A percentile compares a stretch with the other conserved stretches of the same genome.
phyloP scores from a whole-genome alignment of 2,888 invertebrate species.

The Abrostola triplasia region DNA sequence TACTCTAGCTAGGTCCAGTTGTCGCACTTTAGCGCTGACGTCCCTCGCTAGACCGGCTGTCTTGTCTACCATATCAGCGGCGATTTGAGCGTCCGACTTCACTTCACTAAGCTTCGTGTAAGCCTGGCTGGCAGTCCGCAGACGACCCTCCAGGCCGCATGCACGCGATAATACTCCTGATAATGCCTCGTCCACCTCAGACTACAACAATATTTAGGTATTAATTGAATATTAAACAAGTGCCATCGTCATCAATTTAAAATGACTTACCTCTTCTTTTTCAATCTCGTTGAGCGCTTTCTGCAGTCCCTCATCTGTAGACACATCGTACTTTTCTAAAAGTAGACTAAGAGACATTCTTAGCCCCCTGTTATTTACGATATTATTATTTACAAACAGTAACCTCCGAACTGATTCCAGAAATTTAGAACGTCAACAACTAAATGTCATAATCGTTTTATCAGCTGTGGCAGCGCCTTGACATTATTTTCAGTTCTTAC shows the following conservation, averaged over 20 bases:
- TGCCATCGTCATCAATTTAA: slow-evolving; percentile 55
- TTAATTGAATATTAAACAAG: slow-evolving; percentile 20
- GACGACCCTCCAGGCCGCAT: slow-evolving; percentile 93
- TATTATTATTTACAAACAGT: slow-evolving; percentile 43
- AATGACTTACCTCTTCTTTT: slow-evolving; percentile 85
- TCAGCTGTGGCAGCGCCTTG: slow-evolving; percentile 1
- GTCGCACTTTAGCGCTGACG: slow-evolving; percentile 98
- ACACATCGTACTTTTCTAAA: slow-evolving; percentile 84
- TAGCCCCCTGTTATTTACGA: slow-evolving; percentile 8
- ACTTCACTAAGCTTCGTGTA: slow-evolving; percentile 94
- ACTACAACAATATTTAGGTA: slow-evolving; percentile 80
- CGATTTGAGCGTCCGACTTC: slow-evolving; percentile 93
- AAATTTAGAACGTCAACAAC: slow-evolving; percentile 12
- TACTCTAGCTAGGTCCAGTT: slow-evolving; percentile 97
- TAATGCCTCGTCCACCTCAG: slow-evolving; percentile 91
- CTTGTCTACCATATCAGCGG: slow-evolving; percentile 94
- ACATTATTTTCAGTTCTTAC: not conserved
- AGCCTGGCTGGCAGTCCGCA: slow-evolving; percentile 93
- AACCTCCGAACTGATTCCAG: not conserved
- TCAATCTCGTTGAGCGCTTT: slow-evolving; percentile 87
- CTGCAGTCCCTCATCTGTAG: slow-evolving; percentile 88
- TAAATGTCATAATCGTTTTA: slow-evolving; percentile 1
- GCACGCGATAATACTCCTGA: slow-evolving; percentile 92
- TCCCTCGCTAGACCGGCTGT: slow-evolving; percentile 97
- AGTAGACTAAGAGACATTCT: slow-evolving; percentile 76